These are phyloP conservation scores for Eilema caniola DNA, from an alignment of 2,888 invertebrate species.

Conservation along the genomic window DNA sequence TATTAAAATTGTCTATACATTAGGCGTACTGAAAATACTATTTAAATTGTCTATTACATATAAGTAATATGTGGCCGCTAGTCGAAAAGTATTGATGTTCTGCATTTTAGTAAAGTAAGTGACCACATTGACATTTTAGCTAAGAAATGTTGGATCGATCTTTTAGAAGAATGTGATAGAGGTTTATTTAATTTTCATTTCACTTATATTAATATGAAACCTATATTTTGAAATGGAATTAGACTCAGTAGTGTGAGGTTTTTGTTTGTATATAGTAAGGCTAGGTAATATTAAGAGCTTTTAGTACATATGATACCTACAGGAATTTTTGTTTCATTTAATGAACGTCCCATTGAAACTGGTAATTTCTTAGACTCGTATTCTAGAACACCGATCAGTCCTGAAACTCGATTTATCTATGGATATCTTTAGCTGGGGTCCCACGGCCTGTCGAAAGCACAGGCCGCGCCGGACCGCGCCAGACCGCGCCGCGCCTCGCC, in stretches of 20 bases:
- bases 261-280: slow-evolving; percentile 62
- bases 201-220: slow-evolving; percentile 14
- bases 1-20: slow-evolving; percentile 13
- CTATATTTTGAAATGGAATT: slow-evolving; percentile 26
- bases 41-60: slow-evolving; percentile 24
- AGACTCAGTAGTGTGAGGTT: slow-evolving; percentile 25
- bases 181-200: neutral
- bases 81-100: slow-evolving; percentile 10
- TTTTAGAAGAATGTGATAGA: neutral
- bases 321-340: slow-evolving; percentile 73
- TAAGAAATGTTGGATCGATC: neutral
- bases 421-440: no score
- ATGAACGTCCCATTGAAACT: slow-evolving; percentile 67
- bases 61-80: slow-evolving; percentile 16
- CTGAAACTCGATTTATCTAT: no score
- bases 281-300: slow-evolving; percentile 57
- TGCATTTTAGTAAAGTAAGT: slow-evolving; percentile 2
- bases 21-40: slow-evolving; percentile 3
- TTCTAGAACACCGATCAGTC: no score
- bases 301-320: slow-evolving; percentile 63
- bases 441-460: no score
- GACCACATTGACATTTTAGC: slow-evolving; percentile 6
- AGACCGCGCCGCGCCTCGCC: no score
- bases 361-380: slow-evolving; percentile 10
- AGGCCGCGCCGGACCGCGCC: no score